Evolutionary conservation across 2,113 vertebrate genomes (phyloP).

Genomic region (Plestiodon gilberti): DNA sequence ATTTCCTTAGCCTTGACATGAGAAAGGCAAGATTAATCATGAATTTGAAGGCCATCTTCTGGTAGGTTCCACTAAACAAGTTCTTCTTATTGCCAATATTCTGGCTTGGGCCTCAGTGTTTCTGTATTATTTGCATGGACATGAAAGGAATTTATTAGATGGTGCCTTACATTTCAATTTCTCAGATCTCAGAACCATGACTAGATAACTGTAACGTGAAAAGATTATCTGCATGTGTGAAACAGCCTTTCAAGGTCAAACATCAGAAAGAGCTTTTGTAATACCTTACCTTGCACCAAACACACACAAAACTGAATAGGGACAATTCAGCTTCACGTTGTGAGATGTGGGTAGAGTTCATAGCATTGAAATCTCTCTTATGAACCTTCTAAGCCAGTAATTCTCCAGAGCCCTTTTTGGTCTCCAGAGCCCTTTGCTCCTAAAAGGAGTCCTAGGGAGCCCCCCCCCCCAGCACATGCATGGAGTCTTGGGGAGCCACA

Average conservation of each 20-base stretch:
- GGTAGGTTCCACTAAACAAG: background rate
- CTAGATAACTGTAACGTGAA: background rate
- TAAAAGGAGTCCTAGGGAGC: too few species aligned
- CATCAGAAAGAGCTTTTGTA: background rate
- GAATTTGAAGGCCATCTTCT: background rate
- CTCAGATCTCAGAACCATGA: background rate
- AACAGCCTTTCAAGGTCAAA: background rate
- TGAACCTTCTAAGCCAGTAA: too few species aligned
- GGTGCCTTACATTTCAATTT: background rate
- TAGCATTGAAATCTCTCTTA: too few species aligned
- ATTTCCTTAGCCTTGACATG: slow-evolving; percentile 1
- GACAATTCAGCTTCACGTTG: background rate
- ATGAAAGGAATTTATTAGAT: background rate
- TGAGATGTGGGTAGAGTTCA: too few species aligned
- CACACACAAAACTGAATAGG: background rate
- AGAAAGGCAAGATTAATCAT: slow-evolving; percentile 17
- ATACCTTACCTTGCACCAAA: background rate
- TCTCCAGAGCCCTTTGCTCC: too few species aligned
- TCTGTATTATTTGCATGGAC: background rate
- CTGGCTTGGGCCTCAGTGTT: background rate
- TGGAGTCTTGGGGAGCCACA: too few species aligned
- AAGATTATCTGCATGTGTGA: background rate
- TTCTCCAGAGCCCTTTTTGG: too few species aligned
- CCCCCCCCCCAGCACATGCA: too few species aligned
- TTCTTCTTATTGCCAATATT: background rate